Percentiles rank a stretch among this genome's conserved stretches.
Evolutionary conservation across 2,888 invertebrate genomes (phyloP).

Genomic region (Tetanocera ferruginea): DNA sequence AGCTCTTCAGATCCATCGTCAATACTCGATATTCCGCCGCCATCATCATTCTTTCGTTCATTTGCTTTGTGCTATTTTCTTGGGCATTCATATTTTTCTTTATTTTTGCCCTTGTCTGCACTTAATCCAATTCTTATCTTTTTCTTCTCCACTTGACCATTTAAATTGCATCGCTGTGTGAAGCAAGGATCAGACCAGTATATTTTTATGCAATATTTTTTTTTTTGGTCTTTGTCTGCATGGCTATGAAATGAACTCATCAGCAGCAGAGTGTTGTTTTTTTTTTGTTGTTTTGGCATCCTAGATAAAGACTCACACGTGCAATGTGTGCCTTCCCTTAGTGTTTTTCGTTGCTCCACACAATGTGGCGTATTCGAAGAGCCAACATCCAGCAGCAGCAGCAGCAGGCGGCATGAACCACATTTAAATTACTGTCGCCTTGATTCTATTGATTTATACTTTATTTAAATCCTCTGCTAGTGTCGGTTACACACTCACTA

Average conservation of each 20-base stretch:
- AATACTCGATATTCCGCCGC: neutral
- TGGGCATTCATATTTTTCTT: neutral
- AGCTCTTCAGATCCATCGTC: neutral
- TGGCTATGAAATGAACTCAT: neutral
- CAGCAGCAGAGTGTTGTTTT: neutral
- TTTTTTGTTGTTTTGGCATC: neutral
- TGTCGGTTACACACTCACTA: slow-evolving; percentile 4
- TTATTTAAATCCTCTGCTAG: neutral
- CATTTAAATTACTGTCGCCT: slow-evolving; percentile 26
- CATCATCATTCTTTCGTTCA: neutral
- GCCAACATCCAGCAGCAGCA: neutral
- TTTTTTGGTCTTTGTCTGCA: neutral
- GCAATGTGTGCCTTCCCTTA: neutral
- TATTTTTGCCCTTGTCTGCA: neutral
- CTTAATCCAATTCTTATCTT: slow-evolving; percentile 19
- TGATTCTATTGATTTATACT: slow-evolving; percentile 28
- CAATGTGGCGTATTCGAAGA: neutral
- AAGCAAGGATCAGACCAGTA: neutral
- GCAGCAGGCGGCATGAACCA: neutral
- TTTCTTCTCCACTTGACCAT: slow-evolving; percentile 17
- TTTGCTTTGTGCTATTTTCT: neutral
- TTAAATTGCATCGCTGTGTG: slow-evolving; percentile 12
- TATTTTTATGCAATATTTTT: neutral
- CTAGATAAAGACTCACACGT: neutral
- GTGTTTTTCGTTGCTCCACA: neutral